phyloP scores from a whole-genome alignment of 2,888 invertebrate species.

The Idaea aversata region DNA sequence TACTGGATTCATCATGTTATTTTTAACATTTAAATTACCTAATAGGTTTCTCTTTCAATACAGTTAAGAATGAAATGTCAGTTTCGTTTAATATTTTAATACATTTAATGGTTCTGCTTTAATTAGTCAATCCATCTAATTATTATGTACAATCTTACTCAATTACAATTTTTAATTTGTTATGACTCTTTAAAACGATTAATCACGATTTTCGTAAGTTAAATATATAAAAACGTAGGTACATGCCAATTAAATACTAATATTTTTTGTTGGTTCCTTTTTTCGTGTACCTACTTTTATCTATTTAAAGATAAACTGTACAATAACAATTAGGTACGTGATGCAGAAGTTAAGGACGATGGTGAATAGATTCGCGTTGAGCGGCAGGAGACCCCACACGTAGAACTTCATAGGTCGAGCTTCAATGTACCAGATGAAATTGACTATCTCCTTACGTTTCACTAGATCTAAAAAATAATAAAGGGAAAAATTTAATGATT shows the following conservation, averaged over 20 bases:
- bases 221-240: too few relatives aligned
- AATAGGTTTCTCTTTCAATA: neutral
- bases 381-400: conserved; percentile 10
- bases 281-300: neutral
- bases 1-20: neutral
- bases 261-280: neutral
- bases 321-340: conserved; percentile 12
- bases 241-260: too few relatives aligned
- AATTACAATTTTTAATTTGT: neutral
- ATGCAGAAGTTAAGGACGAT: conserved; percentile 10
- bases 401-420: conserved; percentile 14
- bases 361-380: conserved; percentile 2
- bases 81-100: too few relatives aligned
- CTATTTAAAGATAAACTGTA: conserved; percentile 4
- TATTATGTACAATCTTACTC: neutral
- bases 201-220: neutral
- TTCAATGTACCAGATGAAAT: conserved; percentile 10
- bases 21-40: neutral
- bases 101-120: neutral
- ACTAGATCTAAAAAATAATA: neutral
- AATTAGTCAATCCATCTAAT: neutral
- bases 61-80: too few relatives aligned
- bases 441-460: neutral
- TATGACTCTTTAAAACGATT: neutral
- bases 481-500: neutral